Evolutionary conservation across 1,140 invertebrate genomes (phyloP), one percentile per base, ranked within the genome.

Genomic region (Cardiocondyla obscurior): DNA sequence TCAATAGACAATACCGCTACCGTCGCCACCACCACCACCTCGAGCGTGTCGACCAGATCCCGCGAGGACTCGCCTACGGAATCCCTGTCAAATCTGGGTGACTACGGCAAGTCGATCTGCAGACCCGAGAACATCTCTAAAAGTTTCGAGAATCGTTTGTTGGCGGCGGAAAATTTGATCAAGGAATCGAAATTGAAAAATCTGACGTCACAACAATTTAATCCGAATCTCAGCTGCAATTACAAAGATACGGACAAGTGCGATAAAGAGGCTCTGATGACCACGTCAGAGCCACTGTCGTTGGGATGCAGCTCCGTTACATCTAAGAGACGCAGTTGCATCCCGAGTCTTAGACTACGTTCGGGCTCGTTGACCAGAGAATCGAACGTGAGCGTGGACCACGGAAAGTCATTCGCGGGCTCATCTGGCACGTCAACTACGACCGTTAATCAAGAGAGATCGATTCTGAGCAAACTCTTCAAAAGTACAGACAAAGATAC

Each of bases 381-480:
- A 5, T 67, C 90, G 8, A 73, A 74, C 5, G 12, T 67, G 25
- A 67, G 62, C 30, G 46, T 25, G 42, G 88, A 92, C 0, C 72
- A 85, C 0, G 62, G 86, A 16, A 92, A 88, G 16, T 86, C 72
- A 8, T 85, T 90, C 6, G 82, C 85, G 1, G 83, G 73, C 6
- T 84, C 90, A 16, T 87, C 88, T 19, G 90, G 91, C 25, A 14
- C 83, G 0, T 19, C 83, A 6, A 12, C 19, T 1, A n/a, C 44
- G 0, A 62, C 39, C 19, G 3, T 70, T 2, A 94, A 92, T 4
- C 93, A 94, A 0, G 95, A 95, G 8, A 93, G 94, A 12, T 95
- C 95, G 2, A 88, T 95, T 14, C 88, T 95, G 4, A 95, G 95
- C 86, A 96, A 95, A 88, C 94, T 95, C 67, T 93, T 95, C 85